These are phyloP conservation scores for Nymphalis polychloros DNA, from an alignment of 2,888 invertebrate species.

Conservation along the genomic window DNA sequence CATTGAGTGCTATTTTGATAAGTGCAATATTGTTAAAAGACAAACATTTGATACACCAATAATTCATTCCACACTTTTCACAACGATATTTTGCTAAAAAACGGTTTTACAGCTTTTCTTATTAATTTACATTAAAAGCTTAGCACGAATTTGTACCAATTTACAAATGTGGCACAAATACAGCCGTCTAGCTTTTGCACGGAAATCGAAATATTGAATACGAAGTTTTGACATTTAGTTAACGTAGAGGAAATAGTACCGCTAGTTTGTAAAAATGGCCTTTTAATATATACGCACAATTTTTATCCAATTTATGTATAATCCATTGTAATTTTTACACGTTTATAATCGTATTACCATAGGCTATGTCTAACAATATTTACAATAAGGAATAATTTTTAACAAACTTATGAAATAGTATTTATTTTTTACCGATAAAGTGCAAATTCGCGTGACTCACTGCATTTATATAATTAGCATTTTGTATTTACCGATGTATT, in stretches of 20 bases:
- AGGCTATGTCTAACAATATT: slow-evolving; percentile 29
- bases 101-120: slow-evolving; percentile 61
- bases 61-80: slow-evolving; percentile 65
- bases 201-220: slow-evolving; percentile 2
- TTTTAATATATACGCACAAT: slow-evolving; percentile 47
- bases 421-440: slow-evolving; percentile 33
- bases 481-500: slow-evolving; percentile 5
- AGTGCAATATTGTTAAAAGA: slow-evolving; percentile 36
- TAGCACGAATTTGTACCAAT: slow-evolving; percentile 39
- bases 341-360: slow-evolving; percentile 42
- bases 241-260: slow-evolving; percentile 37
- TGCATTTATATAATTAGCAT: slow-evolving; percentile 21
- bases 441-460: slow-evolving; percentile 14
- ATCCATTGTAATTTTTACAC: slow-evolving; percentile 48
- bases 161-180: slow-evolving; percentile 41
- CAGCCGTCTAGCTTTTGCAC: slow-evolving; percentile 41
- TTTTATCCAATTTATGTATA: slow-evolving; percentile 49
- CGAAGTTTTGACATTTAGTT: not conserved
- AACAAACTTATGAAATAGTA: slow-evolving; percentile 26
- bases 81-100: slow-evolving; percentile 72
- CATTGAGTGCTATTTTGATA: slow-evolving; percentile 35
- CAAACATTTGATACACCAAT: slow-evolving; percentile 63
- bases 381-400: slow-evolving; percentile 21
- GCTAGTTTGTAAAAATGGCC: slow-evolving; percentile 45
- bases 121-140: slow-evolving; percentile 65